Percentiles rank a stretch among this genome's conserved stretches.
These are phyloP conservation scores for Trachurus trachurus DNA, from an alignment of 2,797 vertebrate species.

Conservation along the genomic window DNA sequence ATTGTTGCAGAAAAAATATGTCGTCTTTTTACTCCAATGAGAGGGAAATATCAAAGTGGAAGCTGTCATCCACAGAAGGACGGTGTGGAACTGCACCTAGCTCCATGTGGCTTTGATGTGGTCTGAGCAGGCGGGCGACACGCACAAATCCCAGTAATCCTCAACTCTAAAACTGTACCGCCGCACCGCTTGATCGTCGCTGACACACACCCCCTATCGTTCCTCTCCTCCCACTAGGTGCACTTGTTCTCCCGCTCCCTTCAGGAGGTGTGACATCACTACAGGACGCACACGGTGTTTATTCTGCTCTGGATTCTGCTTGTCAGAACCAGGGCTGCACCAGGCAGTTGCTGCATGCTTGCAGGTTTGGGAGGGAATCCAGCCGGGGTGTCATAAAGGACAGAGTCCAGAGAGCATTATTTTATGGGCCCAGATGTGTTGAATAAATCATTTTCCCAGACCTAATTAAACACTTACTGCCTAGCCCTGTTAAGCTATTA, in stretches of 20 bases:
- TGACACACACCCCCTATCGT: slow-evolving; percentile 28
- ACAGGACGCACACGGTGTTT: slow-evolving; percentile 32
- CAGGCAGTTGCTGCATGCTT: slow-evolving; percentile 28
- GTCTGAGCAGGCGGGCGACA: slow-evolving; percentile 57
- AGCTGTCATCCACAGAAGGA: slow-evolving; percentile 35
- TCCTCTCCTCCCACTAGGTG: slow-evolving; percentile 51
- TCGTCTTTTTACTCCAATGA: slow-evolving; percentile 7
- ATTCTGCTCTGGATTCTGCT: slow-evolving; percentile 31
- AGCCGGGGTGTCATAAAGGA: slow-evolving; percentile 54
- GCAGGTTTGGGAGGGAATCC: slow-evolving; percentile 31
- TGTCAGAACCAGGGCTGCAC: slow-evolving; percentile 25
- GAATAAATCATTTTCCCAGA: slow-evolving; percentile 78
- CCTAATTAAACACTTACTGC: slow-evolving; percentile 81
- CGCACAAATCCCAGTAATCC: slow-evolving; percentile 74
- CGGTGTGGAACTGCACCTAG: slow-evolving; percentile 38
- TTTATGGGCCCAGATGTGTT: slow-evolving; percentile 80
- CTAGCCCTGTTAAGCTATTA: slow-evolving; percentile 75
- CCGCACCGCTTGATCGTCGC: slow-evolving; percentile 54
- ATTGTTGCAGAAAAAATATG: slow-evolving; percentile 31
- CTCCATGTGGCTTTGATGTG: slow-evolving; percentile 54
- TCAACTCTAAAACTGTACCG: slow-evolving; percentile 54
- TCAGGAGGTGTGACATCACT: slow-evolving; percentile 49
- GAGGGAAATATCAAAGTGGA: slow-evolving; percentile 44
- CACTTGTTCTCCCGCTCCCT: slow-evolving; percentile 41
- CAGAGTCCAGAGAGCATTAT: slow-evolving; percentile 60